Evolutionary conservation across 64 coral and sea anemone species (phyloP), one percentile per base, ranked within the genome.

Genomic region (Montipora efflorescens): DNA sequence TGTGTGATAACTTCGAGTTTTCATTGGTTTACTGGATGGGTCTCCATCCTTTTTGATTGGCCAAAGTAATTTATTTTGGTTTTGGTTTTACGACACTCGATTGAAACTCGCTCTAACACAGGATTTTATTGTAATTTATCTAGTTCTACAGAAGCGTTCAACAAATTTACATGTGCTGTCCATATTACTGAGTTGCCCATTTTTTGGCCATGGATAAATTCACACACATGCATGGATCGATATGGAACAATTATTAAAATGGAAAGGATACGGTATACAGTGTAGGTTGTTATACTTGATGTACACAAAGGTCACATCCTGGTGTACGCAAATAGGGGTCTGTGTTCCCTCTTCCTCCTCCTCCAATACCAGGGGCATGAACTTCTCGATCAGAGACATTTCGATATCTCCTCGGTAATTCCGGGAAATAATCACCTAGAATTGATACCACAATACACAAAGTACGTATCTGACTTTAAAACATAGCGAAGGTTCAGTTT

Each of bases 321-420:
- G 92, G 28, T 99, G 95, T 1, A 99, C 95, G 21, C 95, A 96
- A 80, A 99, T 96, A 7, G 98, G 98, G 1, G 95, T 96, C 44
- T 95, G 91, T 16, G 84, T 77, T 46, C 87, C 92, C 84, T 99
- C 98, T 18, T 99, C 98, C 48, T 99, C 98, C 50, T 94, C 94
- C 75, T 99, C 98, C 45, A 99, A 92, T 28, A 99, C 95, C 44
- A 99, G 78, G 47, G 98, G 98, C 92, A 99, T 96, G 61, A 99
- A 99, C 80, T 99, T 99, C 58, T 99, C 98, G 43, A 99, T 99
- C 50, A 67, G 74, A 21, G 98, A 99, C 78, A 86, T 99, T 79
- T 92, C 75, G 52, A 99, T 87, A 74, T 99, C 98, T 1, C 98
- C 98, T 12, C 98, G 92, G 55, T 99, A 99, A 94, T 96, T 99